These are phyloP conservation scores for Hoplostethus atlanticus DNA, from an alignment of 2,797 vertebrate species.

Conservation along the genomic window DNA sequence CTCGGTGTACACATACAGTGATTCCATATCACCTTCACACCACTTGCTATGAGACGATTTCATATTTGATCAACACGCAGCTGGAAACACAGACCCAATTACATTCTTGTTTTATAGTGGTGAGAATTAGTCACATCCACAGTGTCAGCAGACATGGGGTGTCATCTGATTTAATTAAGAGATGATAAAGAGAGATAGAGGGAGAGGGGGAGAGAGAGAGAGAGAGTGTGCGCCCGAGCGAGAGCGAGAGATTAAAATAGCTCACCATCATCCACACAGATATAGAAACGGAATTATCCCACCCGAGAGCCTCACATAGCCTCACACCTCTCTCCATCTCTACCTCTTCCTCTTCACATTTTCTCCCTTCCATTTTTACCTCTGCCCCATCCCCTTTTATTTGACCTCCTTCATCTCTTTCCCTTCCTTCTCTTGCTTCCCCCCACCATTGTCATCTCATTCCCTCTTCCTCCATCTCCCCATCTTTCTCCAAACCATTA, in stretches of 20 bases:
- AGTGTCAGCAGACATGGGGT: slow-evolving; percentile 55
- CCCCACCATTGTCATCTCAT: slow-evolving; percentile 44
- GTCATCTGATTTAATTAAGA: slow-evolving; percentile 78
- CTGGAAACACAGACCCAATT: slow-evolving; percentile 37
- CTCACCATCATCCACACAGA: slow-evolving; percentile 59
- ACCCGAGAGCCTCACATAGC: slow-evolving; percentile 47
- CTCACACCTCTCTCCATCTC: slow-evolving; percentile 27
- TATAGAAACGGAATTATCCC: slow-evolving; percentile 65
- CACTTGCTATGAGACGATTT: slow-evolving; percentile 24
- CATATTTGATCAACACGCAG: slow-evolving; percentile 30
- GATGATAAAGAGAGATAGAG: slow-evolving; percentile 3
- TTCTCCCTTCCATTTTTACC: slow-evolving; percentile 15
- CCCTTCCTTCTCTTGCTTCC: slow-evolving; percentile 6
- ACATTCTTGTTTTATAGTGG: slow-evolving; percentile 44
- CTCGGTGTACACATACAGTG: neutral
- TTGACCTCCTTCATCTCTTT: slow-evolving; percentile 5
- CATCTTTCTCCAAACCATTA: slow-evolving; percentile 67
- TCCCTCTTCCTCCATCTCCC: slow-evolving; percentile 52
- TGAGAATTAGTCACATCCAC: slow-evolving; percentile 66
- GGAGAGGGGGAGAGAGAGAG: neutral
- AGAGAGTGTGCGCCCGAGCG: neutral
- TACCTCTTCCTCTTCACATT: slow-evolving; percentile 30
- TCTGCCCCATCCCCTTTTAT: neutral
- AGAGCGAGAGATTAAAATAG: slow-evolving; percentile 74
- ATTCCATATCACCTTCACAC: slow-evolving; percentile 1